Base-by-base conservation (phyloP, 2,797 vertebrate genomes). In the Eulemur mongoz region DNA sequence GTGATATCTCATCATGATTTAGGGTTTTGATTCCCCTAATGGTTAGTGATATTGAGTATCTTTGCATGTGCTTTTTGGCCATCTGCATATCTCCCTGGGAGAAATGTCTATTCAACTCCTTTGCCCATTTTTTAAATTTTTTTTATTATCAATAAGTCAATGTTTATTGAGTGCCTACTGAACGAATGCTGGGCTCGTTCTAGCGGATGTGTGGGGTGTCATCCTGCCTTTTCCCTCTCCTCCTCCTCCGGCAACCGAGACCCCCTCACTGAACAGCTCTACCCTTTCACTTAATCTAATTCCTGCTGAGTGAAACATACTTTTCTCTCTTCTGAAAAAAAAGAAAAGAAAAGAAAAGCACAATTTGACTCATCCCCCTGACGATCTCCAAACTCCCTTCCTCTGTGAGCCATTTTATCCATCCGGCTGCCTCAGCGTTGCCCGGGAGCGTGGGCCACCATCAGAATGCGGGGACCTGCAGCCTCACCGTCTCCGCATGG, bases 401-500 rank as follows among this genome's bases (percentile, higher is more conserved):
- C 79, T 43, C 50, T 4, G 35, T 20, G 11, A 57, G 17, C 35
- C 67, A 32, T 12, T 30, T 8, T 32, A 40, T 0, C 18, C 38
- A 8, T 0, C 9, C 12, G 63, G 63, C 65, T 30, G 43, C 32
- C 14, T 50, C 81, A 6, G 45, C 0, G 20, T 25, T 43, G 43
- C 40, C 40, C 17, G 3, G 54, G 13, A 81, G 32, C 32, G 13
- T 2, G 32, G 80, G 43, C 43, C 18, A 7, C 80, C 50, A 52
- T 18, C 50, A 18, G 50, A 18, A 5, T 18, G 30, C 40, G 40
- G 11, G 11, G 14, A 45, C 70, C 9, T 7, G 40, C 30, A 14
- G 27, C 40, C 43, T 8, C 2, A 7, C 69, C 14, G 6, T 7
- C 81, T 2, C 3, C 7, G 63, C 7, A 5, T 1, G 7, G 14